A percentile compares a stretch with the other conserved stretches of the same genome.
These are phyloP conservation scores for Tenthredo amoena DNA, from an alignment of 2,888 invertebrate species.

Conservation along the genomic window DNA sequence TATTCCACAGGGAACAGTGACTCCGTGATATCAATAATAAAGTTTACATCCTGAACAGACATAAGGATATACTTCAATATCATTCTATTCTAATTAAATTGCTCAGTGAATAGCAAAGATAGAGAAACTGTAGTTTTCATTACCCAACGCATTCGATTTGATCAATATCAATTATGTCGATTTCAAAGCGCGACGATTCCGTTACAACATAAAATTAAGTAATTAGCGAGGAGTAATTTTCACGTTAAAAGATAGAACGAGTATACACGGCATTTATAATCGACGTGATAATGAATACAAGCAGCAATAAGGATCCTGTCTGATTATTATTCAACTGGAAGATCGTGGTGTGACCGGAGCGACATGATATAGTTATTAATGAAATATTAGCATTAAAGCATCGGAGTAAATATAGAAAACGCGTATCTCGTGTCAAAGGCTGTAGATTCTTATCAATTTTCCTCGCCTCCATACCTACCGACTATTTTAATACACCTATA, in stretches of 20 bases:
- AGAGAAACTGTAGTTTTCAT: neutral
- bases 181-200: neutral
- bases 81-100: neutral
- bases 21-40: neutral
- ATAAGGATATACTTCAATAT: neutral
- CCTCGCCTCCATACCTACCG: neutral
- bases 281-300: neutral
- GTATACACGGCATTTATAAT: neutral
- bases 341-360: neutral
- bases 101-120: neutral
- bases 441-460: neutral
- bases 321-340: constrained; percentile 2
- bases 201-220: neutral
- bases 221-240: neutral
- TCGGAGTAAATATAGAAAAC: neutral
- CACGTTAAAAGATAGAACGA: neutral
- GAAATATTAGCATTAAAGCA: neutral
- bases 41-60: neutral
- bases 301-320: neutral
- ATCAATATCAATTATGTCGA: neutral
- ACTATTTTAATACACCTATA: neutral
- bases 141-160: neutral
- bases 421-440: neutral
- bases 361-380: neutral
- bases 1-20: neutral